Evolutionary conservation across 2,797 vertebrate genomes (phyloP).

Genomic region (Siniperca scherzeri): DNA sequence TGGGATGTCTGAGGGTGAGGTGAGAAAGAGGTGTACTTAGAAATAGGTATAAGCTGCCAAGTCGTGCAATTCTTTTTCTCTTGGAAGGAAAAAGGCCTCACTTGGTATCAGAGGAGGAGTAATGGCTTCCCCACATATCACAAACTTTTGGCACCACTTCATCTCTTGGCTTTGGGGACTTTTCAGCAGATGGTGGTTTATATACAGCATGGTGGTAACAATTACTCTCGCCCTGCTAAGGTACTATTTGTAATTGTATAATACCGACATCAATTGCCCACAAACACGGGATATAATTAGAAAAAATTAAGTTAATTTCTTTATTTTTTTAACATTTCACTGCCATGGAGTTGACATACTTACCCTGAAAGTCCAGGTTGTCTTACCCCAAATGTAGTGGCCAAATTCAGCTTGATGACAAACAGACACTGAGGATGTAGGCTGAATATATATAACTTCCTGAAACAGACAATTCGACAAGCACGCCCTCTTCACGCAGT

Average conservation of each 20-base stretch:
- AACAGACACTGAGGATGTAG: too few species aligned
- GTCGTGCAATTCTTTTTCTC: constrained; percentile 31
- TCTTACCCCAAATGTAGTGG: neutral
- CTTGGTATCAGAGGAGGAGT: constrained; percentile 51
- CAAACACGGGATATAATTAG: constrained; percentile 1
- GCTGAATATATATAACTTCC: too few species aligned
- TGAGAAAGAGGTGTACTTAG: constrained; percentile 46
- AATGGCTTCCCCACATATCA: constrained; percentile 48
- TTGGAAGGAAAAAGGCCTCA: constrained; percentile 30
- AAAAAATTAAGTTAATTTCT: constrained; percentile 19
- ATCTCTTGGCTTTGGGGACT: constrained; percentile 32
- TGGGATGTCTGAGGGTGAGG: constrained; percentile 30
- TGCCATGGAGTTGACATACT: neutral
- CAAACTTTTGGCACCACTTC: constrained; percentile 37
- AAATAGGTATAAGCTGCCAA: constrained; percentile 46
- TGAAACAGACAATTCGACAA: neutral
- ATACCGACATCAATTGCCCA: constrained; percentile 17
- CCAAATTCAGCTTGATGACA: too few species aligned
- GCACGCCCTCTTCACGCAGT: too few species aligned
- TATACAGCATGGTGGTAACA: constrained; percentile 20
- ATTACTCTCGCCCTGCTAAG: constrained; percentile 32
- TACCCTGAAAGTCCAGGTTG: neutral
- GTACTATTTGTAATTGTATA: constrained; percentile 23
- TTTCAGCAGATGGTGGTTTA: constrained; percentile 44
- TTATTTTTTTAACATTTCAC: neutral